phyloP scores from a whole-genome alignment of 2,113 vertebrate species.

The Pantherophis guttatus region DNA sequence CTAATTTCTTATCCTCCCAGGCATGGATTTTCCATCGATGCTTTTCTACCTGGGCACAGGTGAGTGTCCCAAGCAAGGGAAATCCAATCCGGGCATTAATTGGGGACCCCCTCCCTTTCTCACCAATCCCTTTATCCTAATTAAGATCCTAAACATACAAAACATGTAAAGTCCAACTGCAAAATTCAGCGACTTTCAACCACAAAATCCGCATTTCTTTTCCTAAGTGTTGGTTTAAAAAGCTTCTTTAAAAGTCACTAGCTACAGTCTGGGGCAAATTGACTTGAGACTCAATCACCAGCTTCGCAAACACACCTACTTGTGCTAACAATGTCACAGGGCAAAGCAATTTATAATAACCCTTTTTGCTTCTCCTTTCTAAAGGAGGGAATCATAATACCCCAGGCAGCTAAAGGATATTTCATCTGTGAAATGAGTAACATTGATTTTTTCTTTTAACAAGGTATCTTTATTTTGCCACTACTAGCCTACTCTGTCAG shows the following conservation, averaged over 20 bases:
- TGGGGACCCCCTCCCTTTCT: background rate
- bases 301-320: background rate
- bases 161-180: background rate
- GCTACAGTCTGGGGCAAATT: background rate
- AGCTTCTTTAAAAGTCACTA: background rate
- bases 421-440: background rate
- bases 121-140: background rate
- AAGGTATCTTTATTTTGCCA: background rate
- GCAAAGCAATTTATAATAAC: background rate
- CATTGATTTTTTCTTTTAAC: background rate
- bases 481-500: background rate
- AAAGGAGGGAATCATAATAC: background rate
- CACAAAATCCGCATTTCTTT: background rate
- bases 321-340: background rate
- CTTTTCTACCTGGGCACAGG: constrained; percentile 18
- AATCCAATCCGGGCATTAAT: background rate
- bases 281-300: too few species aligned
- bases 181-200: background rate
- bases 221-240: background rate
- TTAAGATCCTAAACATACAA: background rate
- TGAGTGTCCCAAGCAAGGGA: constrained; percentile 1
- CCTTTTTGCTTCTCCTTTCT: background rate
- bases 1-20: background rate
- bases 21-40: background rate
- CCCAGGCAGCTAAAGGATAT: background rate